Evolutionary conservation across 2,113 vertebrate species (phyloP).

Genomic region (Sinocyclocheilus grahami): DNA sequence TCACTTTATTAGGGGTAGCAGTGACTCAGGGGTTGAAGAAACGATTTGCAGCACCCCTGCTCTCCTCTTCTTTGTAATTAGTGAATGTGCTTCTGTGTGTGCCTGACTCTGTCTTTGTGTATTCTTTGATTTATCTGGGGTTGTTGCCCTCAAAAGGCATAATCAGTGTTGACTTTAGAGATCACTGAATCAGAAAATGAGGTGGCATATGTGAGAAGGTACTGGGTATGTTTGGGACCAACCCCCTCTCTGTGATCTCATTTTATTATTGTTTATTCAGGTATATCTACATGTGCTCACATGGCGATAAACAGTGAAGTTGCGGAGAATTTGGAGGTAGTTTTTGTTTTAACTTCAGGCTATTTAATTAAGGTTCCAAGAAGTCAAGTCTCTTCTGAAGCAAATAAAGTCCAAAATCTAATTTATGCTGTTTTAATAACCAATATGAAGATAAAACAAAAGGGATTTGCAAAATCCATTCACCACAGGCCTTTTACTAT

Average conservation of each 20-base stretch:
- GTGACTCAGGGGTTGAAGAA: neutral
- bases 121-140: slow-evolving; percentile 35
- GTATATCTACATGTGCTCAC: neutral
- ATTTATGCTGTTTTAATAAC: neutral
- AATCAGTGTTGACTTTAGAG: slow-evolving; percentile 28
- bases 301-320: neutral
- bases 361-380: neutral
- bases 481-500: too few relatives aligned
- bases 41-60: neutral
- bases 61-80: neutral
- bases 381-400: neutral
- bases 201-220: slow-evolving; percentile 27
- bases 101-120: slow-evolving; percentile 16
- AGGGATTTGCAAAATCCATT: too few relatives aligned
- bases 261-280: slow-evolving; percentile 3
- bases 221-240: neutral
- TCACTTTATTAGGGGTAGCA: neutral
- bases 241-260: neutral
- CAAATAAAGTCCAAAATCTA: neutral
- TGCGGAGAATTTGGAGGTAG: neutral
- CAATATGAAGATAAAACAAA: neutral
- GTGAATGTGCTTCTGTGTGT: slow-evolving; percentile 33
- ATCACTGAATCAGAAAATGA: slow-evolving; percentile 41
- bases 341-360: neutral
- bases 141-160: slow-evolving; percentile 39